Evolutionary conservation across 2,888 invertebrate species (phyloP).

Genomic region (Drosophila vallismaia): DNA sequence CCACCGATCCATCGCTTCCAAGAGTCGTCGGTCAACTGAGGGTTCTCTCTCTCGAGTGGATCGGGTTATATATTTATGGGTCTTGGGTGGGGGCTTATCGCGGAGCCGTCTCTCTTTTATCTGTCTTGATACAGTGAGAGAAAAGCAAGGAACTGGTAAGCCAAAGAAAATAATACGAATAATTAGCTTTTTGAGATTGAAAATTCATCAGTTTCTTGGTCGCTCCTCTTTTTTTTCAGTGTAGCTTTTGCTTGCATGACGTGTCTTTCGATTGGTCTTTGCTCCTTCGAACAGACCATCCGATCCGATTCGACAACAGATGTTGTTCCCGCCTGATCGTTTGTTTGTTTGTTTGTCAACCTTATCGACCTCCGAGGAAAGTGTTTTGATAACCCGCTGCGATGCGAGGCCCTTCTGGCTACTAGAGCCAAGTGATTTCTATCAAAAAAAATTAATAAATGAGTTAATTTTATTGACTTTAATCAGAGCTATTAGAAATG

Average conservation of each 20-base stretch:
- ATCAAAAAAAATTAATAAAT: too few species aligned
- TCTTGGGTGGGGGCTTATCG: not conserved
- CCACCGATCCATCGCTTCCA: slow-evolving; percentile 78
- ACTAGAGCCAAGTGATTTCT: too few species aligned
- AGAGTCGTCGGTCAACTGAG: slow-evolving; percentile 19
- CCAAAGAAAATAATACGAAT: not conserved
- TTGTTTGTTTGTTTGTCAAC: slow-evolving; percentile 32
- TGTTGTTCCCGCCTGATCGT: slow-evolving; percentile 6
- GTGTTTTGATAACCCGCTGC: not conserved
- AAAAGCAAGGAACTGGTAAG: not conserved
- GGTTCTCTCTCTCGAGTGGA: not conserved
- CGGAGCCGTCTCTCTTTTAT: slow-evolving; percentile 1
- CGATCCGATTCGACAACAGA: slow-evolving; percentile 31
- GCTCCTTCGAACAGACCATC: slow-evolving; percentile 22
- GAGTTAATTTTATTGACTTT: too few species aligned
- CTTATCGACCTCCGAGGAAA: slow-evolving; percentile 9
- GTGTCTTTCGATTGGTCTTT: slow-evolving; percentile 19
- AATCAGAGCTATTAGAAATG: too few species aligned
- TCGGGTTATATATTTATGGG: slow-evolving; percentile 21
- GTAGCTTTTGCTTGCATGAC: slow-evolving; percentile 10
- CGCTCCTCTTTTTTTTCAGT: not conserved
- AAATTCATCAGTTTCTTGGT: too few species aligned
- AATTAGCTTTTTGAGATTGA: not conserved
- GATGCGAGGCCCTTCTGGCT: too few species aligned
- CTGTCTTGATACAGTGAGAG: not conserved